A percentile compares a stretch with the other conserved stretches of the same genome.
These are phyloP conservation scores for Acrossocheilus wenchowensis DNA, from an alignment of 2,797 vertebrate species.

Conservation along the genomic window DNA sequence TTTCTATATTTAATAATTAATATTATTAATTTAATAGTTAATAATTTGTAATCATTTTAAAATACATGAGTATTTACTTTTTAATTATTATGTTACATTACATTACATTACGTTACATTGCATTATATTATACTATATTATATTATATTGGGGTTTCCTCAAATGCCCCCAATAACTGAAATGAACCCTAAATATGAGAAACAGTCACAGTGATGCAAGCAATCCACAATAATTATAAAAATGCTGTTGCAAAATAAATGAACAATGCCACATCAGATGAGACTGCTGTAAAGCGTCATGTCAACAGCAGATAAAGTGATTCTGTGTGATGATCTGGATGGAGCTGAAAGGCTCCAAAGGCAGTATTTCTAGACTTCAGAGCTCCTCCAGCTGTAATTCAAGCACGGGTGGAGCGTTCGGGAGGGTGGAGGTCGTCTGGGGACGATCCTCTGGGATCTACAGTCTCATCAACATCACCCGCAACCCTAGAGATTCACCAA, in stretches of 20 bases:
- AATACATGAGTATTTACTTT: not conserved
- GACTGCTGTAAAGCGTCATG: not conserved
- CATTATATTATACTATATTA: not conserved
- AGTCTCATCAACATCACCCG: conserved; percentile 13
- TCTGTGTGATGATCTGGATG: not conserved
- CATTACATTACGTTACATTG: not conserved
- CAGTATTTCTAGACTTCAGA: not conserved
- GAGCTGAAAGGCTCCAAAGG: not conserved
- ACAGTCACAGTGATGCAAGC: too few species aligned
- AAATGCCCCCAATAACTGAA: not conserved
- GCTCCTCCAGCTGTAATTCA: not conserved
- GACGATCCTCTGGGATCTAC: conserved; percentile 27
- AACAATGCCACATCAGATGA: not conserved
- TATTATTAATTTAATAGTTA: not conserved
- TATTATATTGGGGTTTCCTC: not conserved
- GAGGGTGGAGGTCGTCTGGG: conserved; percentile 19
- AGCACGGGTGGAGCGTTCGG: not conserved
- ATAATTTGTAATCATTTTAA: not conserved
- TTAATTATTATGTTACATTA: not conserved
- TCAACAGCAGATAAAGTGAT: not conserved
- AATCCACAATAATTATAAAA: not conserved
- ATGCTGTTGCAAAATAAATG: too few species aligned
- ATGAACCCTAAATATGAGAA: not conserved
- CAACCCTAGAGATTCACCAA: not conserved
- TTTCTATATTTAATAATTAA: not conserved